Conservation (phyloP, 23 tunicate species). For the Botrylloides violaceus region DNA sequence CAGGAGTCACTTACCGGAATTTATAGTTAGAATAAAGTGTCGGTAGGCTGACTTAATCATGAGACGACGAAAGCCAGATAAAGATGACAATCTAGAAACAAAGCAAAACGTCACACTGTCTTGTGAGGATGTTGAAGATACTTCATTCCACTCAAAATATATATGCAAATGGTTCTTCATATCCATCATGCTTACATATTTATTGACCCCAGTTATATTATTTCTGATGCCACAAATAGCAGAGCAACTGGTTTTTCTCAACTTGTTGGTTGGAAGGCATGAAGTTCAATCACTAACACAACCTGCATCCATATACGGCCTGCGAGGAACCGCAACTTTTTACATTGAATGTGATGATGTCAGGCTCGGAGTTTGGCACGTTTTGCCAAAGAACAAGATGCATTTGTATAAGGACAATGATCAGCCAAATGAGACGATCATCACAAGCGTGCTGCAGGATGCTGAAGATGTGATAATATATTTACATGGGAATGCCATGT, state of each 20-base stretch:
- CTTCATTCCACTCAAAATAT: background rate
- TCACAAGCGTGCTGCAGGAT: background rate
- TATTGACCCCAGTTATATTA: background rate
- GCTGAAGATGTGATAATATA: slow-evolving; percentile 60
- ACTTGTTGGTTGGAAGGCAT: background rate
- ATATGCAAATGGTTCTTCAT: background rate
- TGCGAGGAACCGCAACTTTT: slow-evolving; percentile 1
- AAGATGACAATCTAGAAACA: background rate
- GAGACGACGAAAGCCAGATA: background rate
- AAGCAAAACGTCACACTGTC: background rate
- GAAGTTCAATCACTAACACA: background rate
- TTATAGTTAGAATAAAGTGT: no score
- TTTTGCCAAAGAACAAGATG: slow-evolving; percentile 29
- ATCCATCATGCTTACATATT: background rate
- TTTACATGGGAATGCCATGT: slow-evolving; percentile 77
- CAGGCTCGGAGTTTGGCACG: slow-evolving; percentile 72
- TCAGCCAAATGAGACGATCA: background rate
- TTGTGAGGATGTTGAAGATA: slow-evolving; percentile 1
- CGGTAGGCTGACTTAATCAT: no score
- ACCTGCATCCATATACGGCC: background rate
- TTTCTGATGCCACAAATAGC: slow-evolving; percentile 3
- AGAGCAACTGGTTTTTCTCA: slow-evolving; percentile 16
- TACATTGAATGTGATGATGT: slow-evolving; percentile 5
- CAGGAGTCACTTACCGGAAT: no score
- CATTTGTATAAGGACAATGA: background rate